Percentiles rank a stretch among this genome's conserved stretches.
Evolutionary conservation across 2,888 invertebrate species (phyloP).

Genomic region (Scaptomyza polygonia): DNA sequence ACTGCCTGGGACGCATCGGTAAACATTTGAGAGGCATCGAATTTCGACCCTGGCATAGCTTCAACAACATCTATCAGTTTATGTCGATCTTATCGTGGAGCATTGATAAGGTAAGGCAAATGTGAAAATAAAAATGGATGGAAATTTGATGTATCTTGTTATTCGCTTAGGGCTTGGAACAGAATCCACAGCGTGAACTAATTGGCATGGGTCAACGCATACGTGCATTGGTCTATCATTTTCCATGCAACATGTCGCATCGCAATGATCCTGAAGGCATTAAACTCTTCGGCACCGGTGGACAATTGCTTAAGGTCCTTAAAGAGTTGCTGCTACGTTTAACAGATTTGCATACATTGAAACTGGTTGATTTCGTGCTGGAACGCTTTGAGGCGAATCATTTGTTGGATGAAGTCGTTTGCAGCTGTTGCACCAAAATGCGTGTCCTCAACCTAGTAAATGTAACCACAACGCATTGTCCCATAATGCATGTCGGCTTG

Average conservation of each 20-base stretch:
- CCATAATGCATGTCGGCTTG: slow-evolving; percentile 90
- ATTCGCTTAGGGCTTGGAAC: slow-evolving; percentile 45
- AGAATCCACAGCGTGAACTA: slow-evolving; percentile 72
- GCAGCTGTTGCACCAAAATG: slow-evolving; percentile 87
- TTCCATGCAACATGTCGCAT: slow-evolving; percentile 90
- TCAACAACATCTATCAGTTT: slow-evolving; percentile 93
- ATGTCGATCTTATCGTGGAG: slow-evolving; percentile 92
- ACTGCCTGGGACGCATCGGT: slow-evolving; percentile 89
- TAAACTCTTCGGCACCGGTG: slow-evolving; percentile 91
- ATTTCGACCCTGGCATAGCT: slow-evolving; percentile 90
- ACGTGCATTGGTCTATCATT: slow-evolving; percentile 88
- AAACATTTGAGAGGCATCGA: slow-evolving; percentile 87
- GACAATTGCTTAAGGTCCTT: slow-evolving; percentile 87
- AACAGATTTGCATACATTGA: slow-evolving; percentile 87
- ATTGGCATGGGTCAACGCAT: slow-evolving; percentile 86
- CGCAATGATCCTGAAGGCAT: slow-evolving; percentile 87
- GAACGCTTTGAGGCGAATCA: slow-evolving; percentile 89
- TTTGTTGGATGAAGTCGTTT: slow-evolving; percentile 89
- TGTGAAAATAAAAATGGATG: background rate
- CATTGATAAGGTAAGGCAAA: slow-evolving; percentile 85
- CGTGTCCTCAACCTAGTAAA: slow-evolving; percentile 89
- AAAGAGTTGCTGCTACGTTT: slow-evolving; percentile 89
- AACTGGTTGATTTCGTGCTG: slow-evolving; percentile 90
- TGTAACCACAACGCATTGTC: slow-evolving; percentile 88
- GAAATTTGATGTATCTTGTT: too few species aligned